Conservation (phyloP, 2,797 vertebrate genomes). For the Anguilla obscura region DNA sequence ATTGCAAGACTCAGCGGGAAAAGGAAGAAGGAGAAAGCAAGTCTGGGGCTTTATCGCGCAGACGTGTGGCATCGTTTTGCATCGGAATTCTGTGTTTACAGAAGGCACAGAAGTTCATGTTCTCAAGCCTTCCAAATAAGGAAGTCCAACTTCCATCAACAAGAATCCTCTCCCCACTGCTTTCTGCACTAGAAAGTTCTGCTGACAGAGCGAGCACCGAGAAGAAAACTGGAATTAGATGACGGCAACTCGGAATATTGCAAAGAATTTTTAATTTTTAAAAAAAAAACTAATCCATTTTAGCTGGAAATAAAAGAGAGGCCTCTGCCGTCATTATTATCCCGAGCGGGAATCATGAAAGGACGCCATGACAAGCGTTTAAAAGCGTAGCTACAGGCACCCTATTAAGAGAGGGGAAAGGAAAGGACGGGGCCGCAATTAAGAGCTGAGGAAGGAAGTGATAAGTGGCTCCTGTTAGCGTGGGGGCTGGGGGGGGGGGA, state of each 20-base stretch:
- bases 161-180: too few relatives aligned
- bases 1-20: too few relatives aligned
- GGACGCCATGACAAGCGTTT: neutral
- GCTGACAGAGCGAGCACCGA: too few relatives aligned
- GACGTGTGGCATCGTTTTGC: too few relatives aligned
- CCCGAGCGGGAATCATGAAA: neutral
- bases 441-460: neutral
- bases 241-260: neutral
- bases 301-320: neutral
- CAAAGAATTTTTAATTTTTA: neutral
- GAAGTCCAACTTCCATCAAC: too few relatives aligned
- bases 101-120: too few relatives aligned
- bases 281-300: neutral
- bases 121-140: too few relatives aligned
- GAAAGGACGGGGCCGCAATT: neutral
- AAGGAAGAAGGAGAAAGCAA: too few relatives aligned
- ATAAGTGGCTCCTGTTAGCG: neutral
- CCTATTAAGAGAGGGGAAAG: neutral
- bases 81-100: too few relatives aligned
- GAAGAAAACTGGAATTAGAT: too few relatives aligned
- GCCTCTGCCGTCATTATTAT: neutral
- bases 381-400: neutral
- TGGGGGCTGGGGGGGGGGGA: neutral
- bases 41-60: too few relatives aligned
- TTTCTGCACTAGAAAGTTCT: too few relatives aligned